These are phyloP conservation scores for Mechanitis messenoides DNA, from an alignment of 2,888 invertebrate species.

Conservation along the genomic window DNA sequence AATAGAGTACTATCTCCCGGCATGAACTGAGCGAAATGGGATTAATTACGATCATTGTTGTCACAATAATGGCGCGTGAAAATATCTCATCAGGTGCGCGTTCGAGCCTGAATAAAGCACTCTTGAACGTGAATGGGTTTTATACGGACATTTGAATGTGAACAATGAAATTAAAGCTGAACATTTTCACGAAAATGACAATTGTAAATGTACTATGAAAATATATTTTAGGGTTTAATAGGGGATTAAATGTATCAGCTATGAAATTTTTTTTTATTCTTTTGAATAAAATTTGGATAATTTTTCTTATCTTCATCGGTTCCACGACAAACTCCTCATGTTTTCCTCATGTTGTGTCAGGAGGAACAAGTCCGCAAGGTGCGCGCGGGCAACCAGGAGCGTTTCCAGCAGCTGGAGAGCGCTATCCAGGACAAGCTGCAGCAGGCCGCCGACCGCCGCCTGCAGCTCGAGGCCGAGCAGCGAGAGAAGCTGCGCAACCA, in stretches of 20 bases:
- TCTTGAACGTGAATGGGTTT: not conserved
- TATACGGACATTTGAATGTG: conserved; percentile 1
- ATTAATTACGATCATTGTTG: conserved; percentile 5
- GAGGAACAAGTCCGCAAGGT: conserved; percentile 86
- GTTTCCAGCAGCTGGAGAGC: conserved; percentile 81
- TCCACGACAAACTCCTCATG: too few species aligned
- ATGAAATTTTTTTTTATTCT: too few species aligned
- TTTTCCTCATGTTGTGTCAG: conserved; percentile 48
- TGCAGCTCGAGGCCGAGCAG: conserved; percentile 84
- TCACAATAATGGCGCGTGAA: not conserved
- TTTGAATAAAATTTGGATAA: too few species aligned
- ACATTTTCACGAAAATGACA: not conserved
- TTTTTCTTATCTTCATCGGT: too few species aligned
- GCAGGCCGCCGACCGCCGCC: conserved; percentile 80
- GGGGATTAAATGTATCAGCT: too few species aligned
- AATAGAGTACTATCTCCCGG: too few species aligned
- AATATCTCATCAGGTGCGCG: conserved; percentile 5
- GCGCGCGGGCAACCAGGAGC: conserved; percentile 80
- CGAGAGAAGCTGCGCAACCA: conserved; percentile 86
- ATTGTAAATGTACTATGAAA: not conserved
- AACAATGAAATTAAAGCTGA: not conserved
- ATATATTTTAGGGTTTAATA: too few species aligned
- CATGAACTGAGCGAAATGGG: not conserved
- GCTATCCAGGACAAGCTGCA: conserved; percentile 79
- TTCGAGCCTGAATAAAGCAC: not conserved